These are phyloP conservation scores for Thinocorus orbignyianus DNA, from an alignment of 2,113 vertebrate genomes.

Conservation along the genomic window DNA sequence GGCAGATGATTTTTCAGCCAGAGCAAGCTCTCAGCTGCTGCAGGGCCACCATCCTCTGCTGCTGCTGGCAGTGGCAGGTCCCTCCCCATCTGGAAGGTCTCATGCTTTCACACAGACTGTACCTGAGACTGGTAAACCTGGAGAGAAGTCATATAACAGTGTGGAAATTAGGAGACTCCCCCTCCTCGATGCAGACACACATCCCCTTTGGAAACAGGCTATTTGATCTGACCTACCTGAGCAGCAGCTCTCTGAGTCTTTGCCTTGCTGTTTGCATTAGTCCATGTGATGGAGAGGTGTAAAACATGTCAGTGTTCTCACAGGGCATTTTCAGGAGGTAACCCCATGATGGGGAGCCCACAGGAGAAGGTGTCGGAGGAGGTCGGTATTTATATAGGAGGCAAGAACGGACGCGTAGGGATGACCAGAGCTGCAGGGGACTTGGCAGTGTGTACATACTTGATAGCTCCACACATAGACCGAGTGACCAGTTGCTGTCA, in stretches of 20 bases:
- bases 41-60: background rate
- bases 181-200: background rate
- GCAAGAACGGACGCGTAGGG: background rate
- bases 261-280: background rate
- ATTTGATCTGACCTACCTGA: background rate
- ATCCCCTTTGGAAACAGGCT: background rate
- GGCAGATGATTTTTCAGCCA: background rate
- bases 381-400: background rate
- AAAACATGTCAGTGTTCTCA: background rate
- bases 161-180: background rate
- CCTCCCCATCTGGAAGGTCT: background rate
- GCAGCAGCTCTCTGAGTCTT: accelerated
- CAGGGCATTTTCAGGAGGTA: background rate
- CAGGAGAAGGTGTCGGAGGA: background rate
- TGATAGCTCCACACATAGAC: background rate
- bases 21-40: background rate
- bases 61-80: background rate
- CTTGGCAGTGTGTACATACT: background rate
- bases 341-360: background rate
- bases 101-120: background rate
- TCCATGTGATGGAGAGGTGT: background rate
- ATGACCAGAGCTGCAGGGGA: background rate
- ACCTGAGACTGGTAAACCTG: background rate
- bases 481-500: background rate
- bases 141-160: background rate